Conservation (phyloP, 2,888 invertebrate species). For the Congeria kusceri region DNA sequence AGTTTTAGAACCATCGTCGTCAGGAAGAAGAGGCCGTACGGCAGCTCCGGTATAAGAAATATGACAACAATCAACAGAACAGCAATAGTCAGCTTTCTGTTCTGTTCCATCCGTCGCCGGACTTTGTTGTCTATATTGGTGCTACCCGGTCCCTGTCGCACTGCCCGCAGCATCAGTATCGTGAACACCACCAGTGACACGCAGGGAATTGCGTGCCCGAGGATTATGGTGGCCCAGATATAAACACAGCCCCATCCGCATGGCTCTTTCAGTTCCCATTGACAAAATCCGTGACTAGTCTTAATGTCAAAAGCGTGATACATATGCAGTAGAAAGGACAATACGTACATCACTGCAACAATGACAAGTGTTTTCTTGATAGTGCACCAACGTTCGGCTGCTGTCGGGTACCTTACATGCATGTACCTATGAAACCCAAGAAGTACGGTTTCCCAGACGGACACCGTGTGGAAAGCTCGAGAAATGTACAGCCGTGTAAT, state of each 20-base stretch:
- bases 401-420: slow-evolving; percentile 58
- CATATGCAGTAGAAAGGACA: slow-evolving; percentile 59
- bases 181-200: slow-evolving; percentile 32
- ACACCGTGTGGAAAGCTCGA: slow-evolving; percentile 67
- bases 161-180: slow-evolving; percentile 21
- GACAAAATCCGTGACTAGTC: slow-evolving; percentile 38
- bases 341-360: slow-evolving; percentile 54
- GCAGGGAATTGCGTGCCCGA: slow-evolving; percentile 46
- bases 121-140: too few relatives aligned
- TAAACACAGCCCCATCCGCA: slow-evolving; percentile 56
- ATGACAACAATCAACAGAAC: too few relatives aligned
- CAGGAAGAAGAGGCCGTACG: too few relatives aligned
- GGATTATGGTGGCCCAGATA: slow-evolving; percentile 47
- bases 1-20: too few relatives aligned
- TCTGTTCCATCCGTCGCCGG: too few relatives aligned
- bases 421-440: slow-evolving; percentile 60
- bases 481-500: slow-evolving; percentile 49
- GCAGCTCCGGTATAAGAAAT: too few relatives aligned
- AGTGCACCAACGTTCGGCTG: slow-evolving; percentile 52
- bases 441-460: slow-evolving; percentile 66
- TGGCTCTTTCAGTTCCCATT: slow-evolving; percentile 46
- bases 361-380: slow-evolving; percentile 45
- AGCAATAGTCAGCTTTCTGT: too few relatives aligned
- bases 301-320: slow-evolving; percentile 59
- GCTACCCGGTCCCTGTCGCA: too few relatives aligned